phyloP scores from a whole-genome alignment of 2,888 invertebrate species.

The Mamestra brassicae region DNA sequence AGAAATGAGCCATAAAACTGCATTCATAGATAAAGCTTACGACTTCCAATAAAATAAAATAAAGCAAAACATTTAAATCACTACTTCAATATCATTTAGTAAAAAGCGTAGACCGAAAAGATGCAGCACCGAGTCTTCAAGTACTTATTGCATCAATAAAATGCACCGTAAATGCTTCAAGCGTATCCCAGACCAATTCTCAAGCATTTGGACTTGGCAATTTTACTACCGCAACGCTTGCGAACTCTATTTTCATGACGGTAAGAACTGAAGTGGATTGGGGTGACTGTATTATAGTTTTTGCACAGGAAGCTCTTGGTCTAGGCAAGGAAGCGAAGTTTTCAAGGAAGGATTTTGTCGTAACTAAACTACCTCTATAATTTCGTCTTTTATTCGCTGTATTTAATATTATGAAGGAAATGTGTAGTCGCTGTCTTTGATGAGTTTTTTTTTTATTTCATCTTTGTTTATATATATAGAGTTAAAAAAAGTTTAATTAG shows the following conservation, averaged over 20 bases:
- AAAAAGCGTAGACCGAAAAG: conserved; percentile 46
- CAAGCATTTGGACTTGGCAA: conserved; percentile 64
- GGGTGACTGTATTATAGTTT: conserved; percentile 7
- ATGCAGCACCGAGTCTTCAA: conserved; percentile 70
- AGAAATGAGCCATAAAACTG: background rate
- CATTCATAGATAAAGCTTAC: background rate
- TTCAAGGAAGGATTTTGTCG: conserved; percentile 70
- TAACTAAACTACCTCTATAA: conserved; percentile 62
- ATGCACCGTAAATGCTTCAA: conserved; percentile 79
- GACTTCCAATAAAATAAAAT: conserved; percentile 22
- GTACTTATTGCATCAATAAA: conserved; percentile 87
- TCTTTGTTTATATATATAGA: background rate
- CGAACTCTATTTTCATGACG: conserved; percentile 23
- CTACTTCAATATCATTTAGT: conserved; percentile 46
- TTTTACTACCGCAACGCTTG: background rate
- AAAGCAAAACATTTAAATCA: conserved; percentile 36
- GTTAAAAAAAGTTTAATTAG: background rate
- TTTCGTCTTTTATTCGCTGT: conserved; percentile 53
- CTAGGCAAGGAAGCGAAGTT: conserved; percentile 68
- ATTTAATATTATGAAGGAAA: conserved; percentile 70
- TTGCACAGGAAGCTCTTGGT: conserved; percentile 67
- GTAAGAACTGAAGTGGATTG: conserved; percentile 54
- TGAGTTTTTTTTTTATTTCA: background rate
- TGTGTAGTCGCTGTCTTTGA: background rate
- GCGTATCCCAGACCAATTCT: conserved; percentile 77